These are phyloP conservation scores for Scatophagus argus DNA, from an alignment of 2,113 vertebrate genomes.

Conservation along the genomic window DNA sequence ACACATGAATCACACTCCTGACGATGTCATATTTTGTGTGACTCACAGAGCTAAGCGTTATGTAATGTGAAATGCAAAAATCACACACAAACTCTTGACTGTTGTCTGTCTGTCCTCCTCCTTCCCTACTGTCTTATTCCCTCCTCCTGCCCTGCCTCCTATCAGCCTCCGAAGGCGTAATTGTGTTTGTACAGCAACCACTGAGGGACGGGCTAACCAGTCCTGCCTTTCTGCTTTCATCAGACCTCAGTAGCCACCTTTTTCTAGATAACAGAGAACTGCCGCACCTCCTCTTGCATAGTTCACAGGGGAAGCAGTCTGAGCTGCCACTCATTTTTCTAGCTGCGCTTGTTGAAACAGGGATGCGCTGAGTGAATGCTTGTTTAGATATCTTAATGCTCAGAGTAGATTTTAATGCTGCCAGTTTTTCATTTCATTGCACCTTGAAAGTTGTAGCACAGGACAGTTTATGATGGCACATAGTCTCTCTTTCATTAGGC, in stretches of 20 bases:
- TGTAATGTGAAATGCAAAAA: constrained; percentile 79
- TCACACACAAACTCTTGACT: constrained; percentile 48
- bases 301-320: constrained; percentile 4
- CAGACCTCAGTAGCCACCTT: constrained; percentile 1
- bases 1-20: constrained; percentile 63
- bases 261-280: constrained; percentile 4
- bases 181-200: constrained; percentile 50
- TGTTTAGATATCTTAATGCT: constrained; percentile 4
- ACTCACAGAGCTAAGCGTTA: constrained; percentile 75
- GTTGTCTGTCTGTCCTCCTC: constrained; percentile 44
- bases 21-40: constrained; percentile 70
- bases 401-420: not conserved
- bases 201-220: constrained; percentile 24
- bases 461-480: not conserved
- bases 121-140: constrained; percentile 28
- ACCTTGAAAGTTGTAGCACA: not conserved
- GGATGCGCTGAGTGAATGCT: constrained; percentile 7
- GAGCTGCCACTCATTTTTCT: constrained; percentile 8
- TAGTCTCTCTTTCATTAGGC: not conserved
- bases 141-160: not conserved
- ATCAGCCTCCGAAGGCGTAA: constrained; percentile 41
- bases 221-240: constrained; percentile 29
- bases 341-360: not conserved
- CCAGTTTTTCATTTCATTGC: constrained; percentile 25
- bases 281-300: not conserved